Conservation (phyloP, 2,113 vertebrate species). For the Lycaon pictus region DNA sequence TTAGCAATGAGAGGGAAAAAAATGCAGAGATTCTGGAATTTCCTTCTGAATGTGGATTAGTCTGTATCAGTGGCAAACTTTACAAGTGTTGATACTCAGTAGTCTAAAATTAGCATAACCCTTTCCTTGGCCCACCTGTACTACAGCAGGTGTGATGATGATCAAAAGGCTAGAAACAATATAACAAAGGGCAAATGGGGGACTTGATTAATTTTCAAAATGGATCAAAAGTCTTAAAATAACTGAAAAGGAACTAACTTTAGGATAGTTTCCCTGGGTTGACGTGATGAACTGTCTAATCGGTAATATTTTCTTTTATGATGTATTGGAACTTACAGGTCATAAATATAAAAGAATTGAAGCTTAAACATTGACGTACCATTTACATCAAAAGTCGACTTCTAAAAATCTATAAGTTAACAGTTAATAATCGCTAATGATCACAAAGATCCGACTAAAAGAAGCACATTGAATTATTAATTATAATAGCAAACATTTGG, state of each 20-base stretch:
- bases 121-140: not conserved
- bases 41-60: not conserved
- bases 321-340: not conserved
- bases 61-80: not conserved
- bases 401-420: not conserved
- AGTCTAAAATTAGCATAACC: not conserved
- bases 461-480: not conserved
- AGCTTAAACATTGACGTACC: not conserved
- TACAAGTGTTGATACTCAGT: not conserved
- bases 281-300: not conserved
- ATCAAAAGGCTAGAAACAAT: not conserved
- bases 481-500: not conserved
- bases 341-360: not conserved
- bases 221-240: not conserved
- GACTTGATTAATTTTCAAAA: not conserved
- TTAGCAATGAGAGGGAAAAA: not conserved
- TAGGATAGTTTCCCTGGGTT: not conserved
- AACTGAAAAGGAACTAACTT: not conserved
- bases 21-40: not conserved
- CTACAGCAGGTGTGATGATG: not conserved
- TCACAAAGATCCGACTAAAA: not conserved
- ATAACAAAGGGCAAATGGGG: not conserved
- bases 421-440: not conserved
- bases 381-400: not conserved
- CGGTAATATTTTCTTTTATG: not conserved